Evolutionary conservation across 2,888 invertebrate genomes (phyloP), one percentile per base, ranked within the genome.

Genomic region (Aphidius colemani): DNA sequence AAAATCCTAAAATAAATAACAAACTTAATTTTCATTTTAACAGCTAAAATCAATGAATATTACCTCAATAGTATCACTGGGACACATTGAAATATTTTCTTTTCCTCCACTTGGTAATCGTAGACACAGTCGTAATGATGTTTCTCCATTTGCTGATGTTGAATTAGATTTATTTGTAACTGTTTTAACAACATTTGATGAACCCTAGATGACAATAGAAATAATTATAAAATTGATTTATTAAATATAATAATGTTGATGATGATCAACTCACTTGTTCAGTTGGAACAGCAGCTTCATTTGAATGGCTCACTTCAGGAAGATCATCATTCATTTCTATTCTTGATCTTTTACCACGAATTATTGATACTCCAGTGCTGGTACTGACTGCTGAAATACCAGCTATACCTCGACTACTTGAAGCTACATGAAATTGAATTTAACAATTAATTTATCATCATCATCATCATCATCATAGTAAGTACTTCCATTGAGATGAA

Each of bases 31-130:
- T 48, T 59, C 39, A 44, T 61, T 13, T 30, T 13, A 51, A 56
- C 5, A 55, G 41, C 11, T 46, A 9, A 46, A 39, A 8, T 51
- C 51, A 45, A 59, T 59, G 40, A 7, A 50, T 30, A 55, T 55
- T 70, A 81, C 82, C 70, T 75, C 74, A 68, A 82, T 68, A 45
- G 79, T 82, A 57, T 80, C 73, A 60, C 72, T 77, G 6, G 77
- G 75, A 61, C 71, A 72, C 76, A 82, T 80, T 9, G 76, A 73
- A 61, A 82, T 71, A 7, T 78, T 75, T 72, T 82, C 79, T 65
- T 77, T 81, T 56, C 75, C 75, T 57, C 82, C 82, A 69, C 72
- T 78, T 53, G 82, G 82, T 63, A 82, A 64, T 69, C 82, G 73
- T 59, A 82, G 67, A 66, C 82, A 82, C 51, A 82, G 68, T 66